Percentiles rank a stretch among this genome's conserved stretches.
These are phyloP conservation scores for Melospiza melodia DNA, from an alignment of 2,113 vertebrate genomes.

Conservation along the genomic window DNA sequence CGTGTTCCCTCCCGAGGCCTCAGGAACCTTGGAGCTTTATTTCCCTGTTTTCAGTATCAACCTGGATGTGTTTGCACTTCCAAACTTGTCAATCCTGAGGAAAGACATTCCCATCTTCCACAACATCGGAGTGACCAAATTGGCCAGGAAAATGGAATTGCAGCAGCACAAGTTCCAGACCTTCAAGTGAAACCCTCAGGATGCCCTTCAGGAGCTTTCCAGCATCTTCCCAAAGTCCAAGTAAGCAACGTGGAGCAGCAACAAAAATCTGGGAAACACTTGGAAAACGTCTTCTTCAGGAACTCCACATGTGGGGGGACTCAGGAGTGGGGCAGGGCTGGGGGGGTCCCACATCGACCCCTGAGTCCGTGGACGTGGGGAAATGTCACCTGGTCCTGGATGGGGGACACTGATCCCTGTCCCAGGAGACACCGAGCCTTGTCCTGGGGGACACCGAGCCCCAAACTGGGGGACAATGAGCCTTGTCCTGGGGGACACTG, in stretches of 20 bases:
- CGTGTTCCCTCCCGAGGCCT: accelerated
- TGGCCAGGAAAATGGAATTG: accelerated
- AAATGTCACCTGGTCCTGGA: neutral
- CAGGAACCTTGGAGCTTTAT: accelerated
- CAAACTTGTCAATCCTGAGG: accelerated
- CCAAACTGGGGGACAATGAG: too few species aligned
- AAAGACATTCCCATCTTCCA: neutral
- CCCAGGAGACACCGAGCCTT: too few species aligned
- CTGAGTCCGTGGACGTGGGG: accelerated
- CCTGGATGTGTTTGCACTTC: neutral
- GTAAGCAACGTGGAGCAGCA: neutral
- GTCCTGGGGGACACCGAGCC: neutral
- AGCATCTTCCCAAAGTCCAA: neutral
- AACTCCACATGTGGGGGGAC: neutral
- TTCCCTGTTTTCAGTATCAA: neutral
- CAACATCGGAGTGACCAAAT: accelerated
- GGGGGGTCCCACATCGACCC: neutral
- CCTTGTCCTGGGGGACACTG: neutral
- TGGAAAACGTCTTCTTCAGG: neutral
- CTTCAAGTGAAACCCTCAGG: neutral
- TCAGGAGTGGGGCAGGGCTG: neutral
- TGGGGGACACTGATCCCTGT: too few species aligned
- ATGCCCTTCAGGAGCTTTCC: neutral
- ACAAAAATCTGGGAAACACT: neutral
- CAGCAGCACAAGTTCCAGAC: neutral